A percentile compares a stretch with the other conserved stretches of the same genome.
phyloP scores from a whole-genome alignment of 1,140 invertebrate genomes.

The Mylabris phalerata region DNA sequence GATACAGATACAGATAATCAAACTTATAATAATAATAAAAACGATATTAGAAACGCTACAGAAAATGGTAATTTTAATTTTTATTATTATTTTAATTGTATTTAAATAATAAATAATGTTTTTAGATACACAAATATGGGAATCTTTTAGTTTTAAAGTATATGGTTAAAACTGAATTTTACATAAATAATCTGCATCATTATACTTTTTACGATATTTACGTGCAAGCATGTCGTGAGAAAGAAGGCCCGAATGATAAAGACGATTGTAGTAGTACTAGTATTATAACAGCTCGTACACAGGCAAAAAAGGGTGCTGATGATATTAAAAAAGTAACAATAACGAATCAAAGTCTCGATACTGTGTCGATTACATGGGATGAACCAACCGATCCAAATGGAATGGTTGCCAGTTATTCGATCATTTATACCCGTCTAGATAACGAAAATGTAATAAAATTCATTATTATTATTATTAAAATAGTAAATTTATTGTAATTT shows the following conservation, averaged over 20 bases:
- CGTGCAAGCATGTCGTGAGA: slow-evolving; percentile 63
- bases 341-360: slow-evolving; percentile 38
- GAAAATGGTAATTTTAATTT: slow-evolving; percentile 12
- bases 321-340: slow-evolving; percentile 47
- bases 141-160: slow-evolving; percentile 26
- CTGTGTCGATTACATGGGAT: slow-evolving; percentile 63
- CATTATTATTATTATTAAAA: slow-evolving; percentile 3
- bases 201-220: slow-evolving; percentile 65
- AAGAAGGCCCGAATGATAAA: slow-evolving; percentile 37
- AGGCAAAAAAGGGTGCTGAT: slow-evolving; percentile 48
- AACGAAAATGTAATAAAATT: slow-evolving; percentile 49
- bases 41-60: slow-evolving; percentile 20
- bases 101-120: no score
- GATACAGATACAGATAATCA: background rate
- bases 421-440: slow-evolving; percentile 63
- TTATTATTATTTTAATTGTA: no score
- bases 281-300: slow-evolving; percentile 33
- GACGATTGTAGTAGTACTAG: slow-evolving; percentile 42
- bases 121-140: slow-evolving; percentile 11
- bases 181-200: slow-evolving; percentile 60
- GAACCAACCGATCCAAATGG: slow-evolving; percentile 80
- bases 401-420: slow-evolving; percentile 72
- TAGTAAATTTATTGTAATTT: slow-evolving; percentile 17
- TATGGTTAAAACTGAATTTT: slow-evolving; percentile 38
- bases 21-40: slow-evolving; percentile 4